Base-by-base conservation (phyloP, 2,797 vertebrate species). In the Liparis tanakae region DNA sequence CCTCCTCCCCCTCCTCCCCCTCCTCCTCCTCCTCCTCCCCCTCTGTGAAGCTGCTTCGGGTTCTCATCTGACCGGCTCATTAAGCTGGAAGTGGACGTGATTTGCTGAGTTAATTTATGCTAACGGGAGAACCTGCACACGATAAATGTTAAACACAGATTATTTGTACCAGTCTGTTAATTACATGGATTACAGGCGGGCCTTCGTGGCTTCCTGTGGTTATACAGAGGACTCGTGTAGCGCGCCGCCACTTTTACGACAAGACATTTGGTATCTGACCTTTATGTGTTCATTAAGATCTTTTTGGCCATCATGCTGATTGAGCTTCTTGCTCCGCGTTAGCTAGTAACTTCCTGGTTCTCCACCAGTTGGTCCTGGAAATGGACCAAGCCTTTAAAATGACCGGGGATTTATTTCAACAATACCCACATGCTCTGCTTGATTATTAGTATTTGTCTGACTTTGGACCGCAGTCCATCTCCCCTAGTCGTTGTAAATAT, bases 51-150 rank as follows among this genome's bases (percentile, higher is more conserved):
- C 56, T 50, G 33, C 10, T 71, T 34, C 20, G 18, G 34, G 50
- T 76, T 41, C 41, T 50, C 59, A 33, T 50, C 53, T 56, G 61
- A 57, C 58, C 43, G 64, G 51, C 73, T 72, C 56, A 78, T 80
- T 82, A 75, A 74, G 67, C 13, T 39, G 33, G 20, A 57, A 53
- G 18, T 10, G 44, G 53, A 62, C 67, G 64, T 51, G 10, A 56
- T 70, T 70, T 57, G 20, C 66, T 59, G 9, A 39, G 61, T 48
- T 73, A 57, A 64, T 77, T 70, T 20, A 76, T 70, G 51, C 69
- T 50, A 76, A 73, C 36, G n/a, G 17, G 13, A 63, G 46, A 62
- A 51, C 53, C 36, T 57, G n/a, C 46, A 33, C 78, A 79, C 78
- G 71, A 30, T 30, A 30, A 30, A 30, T 30, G 67, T 81, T 14